Evolutionary conservation across 2,113 vertebrate species (phyloP).

Genomic region (Recurvirostra avosetta): DNA sequence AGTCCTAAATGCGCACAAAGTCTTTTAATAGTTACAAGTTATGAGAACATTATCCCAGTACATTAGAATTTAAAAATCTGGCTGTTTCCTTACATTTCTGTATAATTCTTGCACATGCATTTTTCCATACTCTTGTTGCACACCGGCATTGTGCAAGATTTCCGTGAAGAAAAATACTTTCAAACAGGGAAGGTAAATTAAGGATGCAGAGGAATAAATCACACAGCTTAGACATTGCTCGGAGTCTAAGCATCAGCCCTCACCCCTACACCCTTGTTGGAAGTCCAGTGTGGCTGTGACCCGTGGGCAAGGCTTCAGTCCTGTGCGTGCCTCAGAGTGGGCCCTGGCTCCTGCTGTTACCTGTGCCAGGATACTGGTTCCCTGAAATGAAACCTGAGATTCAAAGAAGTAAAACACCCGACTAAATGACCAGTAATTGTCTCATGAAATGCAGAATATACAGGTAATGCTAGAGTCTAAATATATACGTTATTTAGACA

Average conservation of each 20-base stretch:
- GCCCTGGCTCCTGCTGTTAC: background rate
- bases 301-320: background rate
- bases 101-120: background rate
- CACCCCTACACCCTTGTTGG: fast-evolving
- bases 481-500: background rate
- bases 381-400: background rate
- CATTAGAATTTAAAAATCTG: background rate
- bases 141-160: background rate
- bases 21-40: background rate
- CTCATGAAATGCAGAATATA: background rate
- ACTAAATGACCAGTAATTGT: background rate
- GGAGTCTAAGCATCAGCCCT: background rate
- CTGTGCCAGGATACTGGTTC: background rate
- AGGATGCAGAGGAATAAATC: background rate
- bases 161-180: background rate
- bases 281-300: background rate
- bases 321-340: background rate
- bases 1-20: background rate
- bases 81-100: background rate
- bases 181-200: background rate
- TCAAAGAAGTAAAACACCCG: background rate
- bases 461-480: background rate
- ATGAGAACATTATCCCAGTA: background rate
- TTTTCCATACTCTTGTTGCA: background rate
- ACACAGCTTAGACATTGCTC: background rate